Conservation (phyloP, 2,888 invertebrate species). For the Drosophila birchii region DNA sequence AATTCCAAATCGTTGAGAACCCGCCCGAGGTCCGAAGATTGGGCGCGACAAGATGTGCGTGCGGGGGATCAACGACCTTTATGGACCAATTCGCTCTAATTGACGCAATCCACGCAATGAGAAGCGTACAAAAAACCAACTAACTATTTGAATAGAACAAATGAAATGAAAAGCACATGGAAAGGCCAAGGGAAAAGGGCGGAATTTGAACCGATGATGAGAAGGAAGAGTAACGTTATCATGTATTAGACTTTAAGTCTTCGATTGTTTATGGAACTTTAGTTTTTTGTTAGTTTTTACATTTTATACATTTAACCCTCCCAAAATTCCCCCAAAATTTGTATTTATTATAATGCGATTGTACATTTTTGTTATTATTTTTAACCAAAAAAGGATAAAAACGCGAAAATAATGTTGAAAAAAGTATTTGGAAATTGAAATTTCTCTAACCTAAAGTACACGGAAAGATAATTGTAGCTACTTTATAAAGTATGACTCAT, state of each 20-base stretch:
- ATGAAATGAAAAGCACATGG: conserved; percentile 12
- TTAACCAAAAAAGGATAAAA: conserved; percentile 45
- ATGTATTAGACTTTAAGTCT: conserved; percentile 77
- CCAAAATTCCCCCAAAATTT: conserved; percentile 17
- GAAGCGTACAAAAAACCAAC: conserved; percentile 66
- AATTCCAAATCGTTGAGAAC: conserved; percentile 69
- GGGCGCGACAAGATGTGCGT: conserved; percentile 1
- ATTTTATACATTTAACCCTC: conserved; percentile 13
- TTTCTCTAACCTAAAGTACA: conserved; percentile 63
- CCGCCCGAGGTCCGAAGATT: background rate
- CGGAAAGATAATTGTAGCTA: conserved; percentile 39
- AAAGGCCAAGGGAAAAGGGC: conserved; percentile 38
- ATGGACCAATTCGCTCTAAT: conserved; percentile 80
- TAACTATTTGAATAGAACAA: conserved; percentile 51
- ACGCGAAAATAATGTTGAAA: conserved; percentile 46
- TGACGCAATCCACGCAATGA: conserved; percentile 77
- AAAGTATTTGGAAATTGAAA: conserved; percentile 77
- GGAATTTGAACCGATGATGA: conserved; percentile 4
- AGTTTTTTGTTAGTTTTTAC: conserved; percentile 60
- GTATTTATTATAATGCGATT: conserved; percentile 44
- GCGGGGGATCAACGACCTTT: conserved; percentile 70
- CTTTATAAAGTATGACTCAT: conserved; percentile 33
- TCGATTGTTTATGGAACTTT: conserved; percentile 60
- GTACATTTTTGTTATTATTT: conserved; percentile 53
- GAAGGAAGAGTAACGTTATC: conserved; percentile 43